Conservation (phyloP, 2,888 invertebrate genomes). For the Serripes groenlandicus region DNA sequence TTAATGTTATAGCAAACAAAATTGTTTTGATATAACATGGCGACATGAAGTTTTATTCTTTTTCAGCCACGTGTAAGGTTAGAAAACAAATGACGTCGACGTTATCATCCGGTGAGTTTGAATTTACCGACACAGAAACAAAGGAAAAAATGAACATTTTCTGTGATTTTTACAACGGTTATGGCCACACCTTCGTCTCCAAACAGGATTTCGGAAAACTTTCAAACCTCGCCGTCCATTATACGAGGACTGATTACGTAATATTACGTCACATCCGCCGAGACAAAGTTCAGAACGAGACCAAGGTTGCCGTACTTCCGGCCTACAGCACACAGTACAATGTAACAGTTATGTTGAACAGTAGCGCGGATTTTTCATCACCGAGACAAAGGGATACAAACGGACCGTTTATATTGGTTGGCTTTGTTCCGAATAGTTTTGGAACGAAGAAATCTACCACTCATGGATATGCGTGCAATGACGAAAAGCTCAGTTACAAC, state of each 20-base stretch:
- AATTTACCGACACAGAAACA: not conserved
- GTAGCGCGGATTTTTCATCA: not conserved
- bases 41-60: not conserved
- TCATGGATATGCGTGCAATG: constrained; percentile 8
- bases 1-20: not conserved
- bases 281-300: not conserved
- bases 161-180: not conserved
- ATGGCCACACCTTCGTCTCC: not conserved
- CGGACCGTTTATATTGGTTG: not conserved
- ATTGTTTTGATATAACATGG: not conserved
- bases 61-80: constrained; percentile 11
- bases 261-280: constrained; percentile 10
- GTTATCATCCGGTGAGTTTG: not conserved
- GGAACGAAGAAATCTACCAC: not conserved
- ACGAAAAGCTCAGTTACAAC: not conserved
- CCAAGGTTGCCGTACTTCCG: constrained; percentile 2
- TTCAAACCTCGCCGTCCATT: not conserved
- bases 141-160: constrained; percentile 1
- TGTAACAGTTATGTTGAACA: constrained; percentile 2
- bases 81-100: not conserved
- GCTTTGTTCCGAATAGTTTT: constrained; percentile 4
- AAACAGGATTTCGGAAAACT: constrained; percentile 10
- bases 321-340: constrained; percentile 2
- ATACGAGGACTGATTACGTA: constrained; percentile 5
- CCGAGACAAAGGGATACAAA: not conserved